Evolutionary conservation across 2,888 invertebrate genomes (phyloP), one percentile per base, ranked within the genome.

Genomic region (Macroteleia sp.): DNA sequence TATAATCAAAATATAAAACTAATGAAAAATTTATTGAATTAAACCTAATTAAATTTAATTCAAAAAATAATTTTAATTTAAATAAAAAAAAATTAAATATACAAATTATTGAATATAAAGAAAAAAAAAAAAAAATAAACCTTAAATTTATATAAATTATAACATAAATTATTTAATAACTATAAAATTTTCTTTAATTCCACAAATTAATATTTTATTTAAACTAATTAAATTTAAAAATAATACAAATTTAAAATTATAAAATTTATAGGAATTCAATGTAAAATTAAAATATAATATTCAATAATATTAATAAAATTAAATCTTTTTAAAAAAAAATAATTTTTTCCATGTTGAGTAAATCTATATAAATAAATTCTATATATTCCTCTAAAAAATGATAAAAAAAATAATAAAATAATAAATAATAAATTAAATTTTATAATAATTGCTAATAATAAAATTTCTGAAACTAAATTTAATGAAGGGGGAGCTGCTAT

Each of bases 171-270:
- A 92, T 93, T 92, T 93, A 92, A n/a, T n/a, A n/a, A n/a, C n/a
- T n/a, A n/a, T n/a, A n/a, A n/a, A n/a, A n/a, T n/a, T n/a, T n/a
- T 93, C 92, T 91, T 92, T 93, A 93, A 94, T 71, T 85, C 93
- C 94, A 94, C 94, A 94, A 94, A 94, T 94, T 93, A 94, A 93
- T 91, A 93, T 94, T 94, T 94, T 94, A 81, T 46, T 92, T 94
- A 94, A 94, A 94, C 93, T 94, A 94, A 92, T 93, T 93, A 94
- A 94, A 92, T 70, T 91, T 92, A 87, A 91, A 88, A 91, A 89
- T 82, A 62, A 71, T 14, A 57, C 79, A 82, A 44, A 77, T 93
- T 93, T 88, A 94, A 90, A 92, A 94, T 89, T 89, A 94, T 88
- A 83, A 94, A 87, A 94, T 94, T 94, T 92, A 94, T 93, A 83